Base-by-base conservation (phyloP, 1,140 invertebrate species). In the Sycophila sp. region DNA sequence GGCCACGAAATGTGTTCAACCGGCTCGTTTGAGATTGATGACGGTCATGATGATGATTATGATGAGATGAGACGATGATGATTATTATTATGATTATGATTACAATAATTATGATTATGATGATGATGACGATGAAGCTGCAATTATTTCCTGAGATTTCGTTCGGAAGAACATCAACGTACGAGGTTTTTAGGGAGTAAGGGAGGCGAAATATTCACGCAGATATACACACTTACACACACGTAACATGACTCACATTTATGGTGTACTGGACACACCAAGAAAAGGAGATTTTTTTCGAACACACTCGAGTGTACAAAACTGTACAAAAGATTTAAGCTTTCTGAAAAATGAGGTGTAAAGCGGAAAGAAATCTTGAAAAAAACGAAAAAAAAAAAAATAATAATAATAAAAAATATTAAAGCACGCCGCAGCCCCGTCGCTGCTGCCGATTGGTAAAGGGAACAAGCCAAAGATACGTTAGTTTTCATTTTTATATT, bases 401-500 rank as follows among this genome's bases (percentile, higher is more conserved):
- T n/a, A n/a, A n/a, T n/a, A n/a, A n/a, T n/a, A n/a, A n/a, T n/a
- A 76, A 30, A 22, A 49, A 66, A 76, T 78, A 71, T 78, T 80
- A 73, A 79, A 78, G 77, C 74, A 81, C 78, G 78, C 75, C 71
- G 81, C 79, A 81, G 79, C 78, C 68, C 42, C 69, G 24, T 71
- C 56, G 80, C 79, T 83, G 79, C 78, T 74, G 81, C 76, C 76
- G 81, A 84, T 84, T 86, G 85, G 84, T 87, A 84, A 86, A 85
- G 85, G 85, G 85, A 86, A 85, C 84, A 87, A 86, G 85, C 85
- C 85, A 87, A 87, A 86, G 85, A 87, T 86, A 85, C 75, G 80
- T 87, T 86, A 86, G 84, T 86, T 85, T 87, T 85, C 85, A 85
- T 86, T 86, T 86, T 86, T 84, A 86, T 87, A 85, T 87, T 85